Percentiles rank a stretch among this genome's conserved stretches.
Conservation (phyloP, 23 tunicate species). For the Trididemnum clinides region DNA sequence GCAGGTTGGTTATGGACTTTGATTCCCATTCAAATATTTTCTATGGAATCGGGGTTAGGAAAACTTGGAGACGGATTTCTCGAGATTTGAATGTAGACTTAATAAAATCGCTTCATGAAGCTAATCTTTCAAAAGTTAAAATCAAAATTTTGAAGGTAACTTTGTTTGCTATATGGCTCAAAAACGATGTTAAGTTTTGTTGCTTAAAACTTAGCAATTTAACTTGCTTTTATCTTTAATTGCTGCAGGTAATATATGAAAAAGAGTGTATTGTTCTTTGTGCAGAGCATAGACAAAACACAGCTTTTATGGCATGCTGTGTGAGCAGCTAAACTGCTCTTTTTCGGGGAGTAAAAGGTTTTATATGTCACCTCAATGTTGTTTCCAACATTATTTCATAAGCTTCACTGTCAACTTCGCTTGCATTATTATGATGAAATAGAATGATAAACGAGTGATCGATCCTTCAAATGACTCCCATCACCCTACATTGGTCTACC, state of each 20-base stretch:
- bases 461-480: too few relatives aligned
- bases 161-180: not conserved
- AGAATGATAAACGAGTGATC: too few relatives aligned
- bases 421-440: too few relatives aligned
- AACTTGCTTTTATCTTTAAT: not conserved
- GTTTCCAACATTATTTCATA: too few relatives aligned
- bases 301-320: too few relatives aligned
- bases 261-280: too few relatives aligned
- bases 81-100: conserved; percentile 65
- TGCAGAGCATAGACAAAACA: too few relatives aligned
- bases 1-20: conserved; percentile 59
- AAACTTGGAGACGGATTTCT: conserved; percentile 69
- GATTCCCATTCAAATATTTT: conserved; percentile 49
- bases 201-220: not conserved
- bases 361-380: too few relatives aligned
- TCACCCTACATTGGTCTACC: too few relatives aligned
- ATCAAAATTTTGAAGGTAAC: conserved; percentile 60
- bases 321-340: too few relatives aligned
- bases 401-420: too few relatives aligned
- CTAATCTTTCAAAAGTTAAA: not conserved
- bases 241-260: not conserved
- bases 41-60: conserved; percentile 58
- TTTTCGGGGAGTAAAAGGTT: too few relatives aligned
- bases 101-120: conserved; percentile 38
- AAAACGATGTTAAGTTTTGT: not conserved